These are phyloP conservation scores for Malthinus flaveolus DNA, from an alignment of 2,888 invertebrate species.

Conservation along the genomic window DNA sequence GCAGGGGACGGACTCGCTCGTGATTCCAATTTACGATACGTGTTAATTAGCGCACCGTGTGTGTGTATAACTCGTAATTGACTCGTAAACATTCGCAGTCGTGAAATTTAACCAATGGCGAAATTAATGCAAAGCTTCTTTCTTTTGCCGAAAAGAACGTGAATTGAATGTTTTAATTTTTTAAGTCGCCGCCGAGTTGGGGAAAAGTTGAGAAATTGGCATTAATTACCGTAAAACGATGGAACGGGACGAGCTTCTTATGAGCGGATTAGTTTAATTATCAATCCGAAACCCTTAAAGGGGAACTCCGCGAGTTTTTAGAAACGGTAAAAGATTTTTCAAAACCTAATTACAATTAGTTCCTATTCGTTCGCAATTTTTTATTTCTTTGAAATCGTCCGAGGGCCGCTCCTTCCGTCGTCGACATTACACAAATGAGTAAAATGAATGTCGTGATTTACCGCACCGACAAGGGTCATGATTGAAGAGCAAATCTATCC, in stretches of 20 bases:
- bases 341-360: constrained; percentile 14
- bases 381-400: constrained; percentile 10
- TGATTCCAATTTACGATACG: neutral
- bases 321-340: neutral
- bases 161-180: too few relatives aligned
- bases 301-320: neutral
- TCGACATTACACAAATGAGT: constrained; percentile 31
- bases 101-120: too few relatives aligned
- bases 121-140: too few relatives aligned
- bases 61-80: too few relatives aligned
- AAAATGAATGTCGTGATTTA: constrained; percentile 34
- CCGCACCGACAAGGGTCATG: constrained; percentile 26
- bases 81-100: too few relatives aligned
- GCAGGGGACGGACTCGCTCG: neutral
- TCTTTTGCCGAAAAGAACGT: too few relatives aligned
- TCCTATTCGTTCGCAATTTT: constrained; percentile 11
- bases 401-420: constrained; percentile 21
- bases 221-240: too few relatives aligned
- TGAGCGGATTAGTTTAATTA: too few relatives aligned
- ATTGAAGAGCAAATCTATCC: constrained; percentile 30
- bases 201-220: too few relatives aligned
- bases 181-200: too few relatives aligned
- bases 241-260: too few relatives aligned
- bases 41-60: too few relatives aligned
- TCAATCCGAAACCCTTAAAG: neutral